phyloP scores from a whole-genome alignment of 2,888 invertebrate genomes.

The Xanthorhoe spadicearia region DNA sequence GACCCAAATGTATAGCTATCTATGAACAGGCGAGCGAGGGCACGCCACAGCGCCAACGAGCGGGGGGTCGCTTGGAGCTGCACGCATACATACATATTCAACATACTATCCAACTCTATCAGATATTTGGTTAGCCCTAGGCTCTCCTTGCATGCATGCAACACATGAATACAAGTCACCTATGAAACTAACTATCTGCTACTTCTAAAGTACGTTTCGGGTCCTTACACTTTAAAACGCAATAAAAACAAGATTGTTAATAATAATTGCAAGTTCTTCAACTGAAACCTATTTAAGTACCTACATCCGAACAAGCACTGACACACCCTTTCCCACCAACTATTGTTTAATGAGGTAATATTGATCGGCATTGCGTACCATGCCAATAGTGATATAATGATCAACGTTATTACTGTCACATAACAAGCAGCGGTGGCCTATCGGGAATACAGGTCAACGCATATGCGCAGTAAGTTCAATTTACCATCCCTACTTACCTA shows the following conservation, averaged over 20 bases:
- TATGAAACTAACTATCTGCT: slow-evolving; percentile 8
- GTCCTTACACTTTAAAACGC: neutral
- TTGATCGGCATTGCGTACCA: slow-evolving; percentile 65
- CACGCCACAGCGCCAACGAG: slow-evolving; percentile 63
- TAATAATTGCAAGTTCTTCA: neutral
- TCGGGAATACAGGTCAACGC: slow-evolving; percentile 78
- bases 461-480: slow-evolving; percentile 63
- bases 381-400: slow-evolving; percentile 52
- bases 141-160: slow-evolving; percentile 49
- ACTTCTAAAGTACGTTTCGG: neutral
- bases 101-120: slow-evolving; percentile 65
- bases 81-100: slow-evolving; percentile 67
- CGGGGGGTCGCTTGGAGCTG: slow-evolving; percentile 75
- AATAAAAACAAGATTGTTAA: neutral
- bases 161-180: slow-evolving; percentile 16
- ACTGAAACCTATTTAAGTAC: neutral
- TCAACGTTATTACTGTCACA: slow-evolving; percentile 74
- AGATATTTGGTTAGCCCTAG: slow-evolving; percentile 63
- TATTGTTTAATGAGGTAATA: slow-evolving; percentile 65
- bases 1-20: slow-evolving; percentile 79
- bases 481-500: slow-evolving; percentile 8
- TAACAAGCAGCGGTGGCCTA: slow-evolving; percentile 72
- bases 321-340: neutral
- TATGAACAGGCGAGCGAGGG: slow-evolving; percentile 71
- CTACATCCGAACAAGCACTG: neutral